Evolutionary conservation across 2,888 invertebrate species (phyloP).

Genomic region (Melanostoma mellinum): DNA sequence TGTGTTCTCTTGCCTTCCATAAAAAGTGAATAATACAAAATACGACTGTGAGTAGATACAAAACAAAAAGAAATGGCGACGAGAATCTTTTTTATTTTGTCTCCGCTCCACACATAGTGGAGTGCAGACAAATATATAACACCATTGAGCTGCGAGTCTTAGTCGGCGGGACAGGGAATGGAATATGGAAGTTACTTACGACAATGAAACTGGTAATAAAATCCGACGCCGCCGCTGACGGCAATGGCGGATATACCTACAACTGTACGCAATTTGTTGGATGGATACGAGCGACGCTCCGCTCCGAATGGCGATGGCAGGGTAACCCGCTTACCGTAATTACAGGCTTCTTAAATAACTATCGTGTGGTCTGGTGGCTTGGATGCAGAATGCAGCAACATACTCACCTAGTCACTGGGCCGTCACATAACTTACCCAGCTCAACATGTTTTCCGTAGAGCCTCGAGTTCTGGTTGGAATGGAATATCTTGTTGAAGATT

Average conservation of each 20-base stretch:
- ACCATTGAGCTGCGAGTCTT: neutral
- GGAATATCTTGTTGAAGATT: conserved; percentile 50
- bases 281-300: conserved; percentile 25
- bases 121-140: neutral
- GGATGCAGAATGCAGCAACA: conserved; percentile 40
- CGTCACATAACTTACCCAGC: conserved; percentile 61
- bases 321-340: conserved; percentile 65
- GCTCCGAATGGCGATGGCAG: conserved; percentile 34
- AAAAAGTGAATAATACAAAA: no score
- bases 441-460: conserved; percentile 59
- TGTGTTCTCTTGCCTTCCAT: no score
- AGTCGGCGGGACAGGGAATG: no score
- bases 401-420: conserved; percentile 63
- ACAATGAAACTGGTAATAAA: conserved; percentile 58
- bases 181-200: neutral
- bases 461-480: conserved; percentile 43
- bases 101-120: neutral
- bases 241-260: conserved; percentile 24
- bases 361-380: conserved; percentile 49
- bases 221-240: conserved; percentile 27
- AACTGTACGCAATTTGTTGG: conserved; percentile 52
- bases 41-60: no score
- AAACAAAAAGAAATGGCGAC: conserved; percentile 14
- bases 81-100: conserved; percentile 30
- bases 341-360: conserved; percentile 35